These are phyloP conservation scores for Muntiacus reevesi DNA, from an alignment of 2,113 vertebrate species.

Conservation along the genomic window DNA sequence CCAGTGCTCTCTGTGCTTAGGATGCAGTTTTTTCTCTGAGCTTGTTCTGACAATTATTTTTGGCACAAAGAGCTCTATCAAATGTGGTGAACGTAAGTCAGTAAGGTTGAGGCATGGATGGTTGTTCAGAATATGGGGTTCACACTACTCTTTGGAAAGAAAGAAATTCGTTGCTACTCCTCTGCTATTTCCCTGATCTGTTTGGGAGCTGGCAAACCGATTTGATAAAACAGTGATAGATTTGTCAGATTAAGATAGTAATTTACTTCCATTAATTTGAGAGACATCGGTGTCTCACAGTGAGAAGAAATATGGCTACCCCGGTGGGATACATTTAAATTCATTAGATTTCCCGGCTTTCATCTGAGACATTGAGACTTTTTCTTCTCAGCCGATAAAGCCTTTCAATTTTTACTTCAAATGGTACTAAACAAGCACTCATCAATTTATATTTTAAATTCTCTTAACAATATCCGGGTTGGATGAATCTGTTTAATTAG, in stretches of 20 bases:
- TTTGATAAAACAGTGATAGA: conserved; percentile 65
- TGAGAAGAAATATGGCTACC: conserved; percentile 72
- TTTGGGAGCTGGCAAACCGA: conserved; percentile 41
- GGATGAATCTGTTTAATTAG: conserved; percentile 79
- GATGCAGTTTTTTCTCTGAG: neutral
- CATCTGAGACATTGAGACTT: conserved; percentile 76
- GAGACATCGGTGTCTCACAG: conserved; percentile 76
- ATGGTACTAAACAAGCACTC: conserved; percentile 75
- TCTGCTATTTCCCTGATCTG: conserved; percentile 35
- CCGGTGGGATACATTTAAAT: conserved; percentile 77
- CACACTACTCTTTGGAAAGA: neutral
- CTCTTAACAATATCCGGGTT: conserved; percentile 69
- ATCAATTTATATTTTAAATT: conserved; percentile 80
- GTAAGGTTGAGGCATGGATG: neutral
- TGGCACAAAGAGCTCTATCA: neutral
- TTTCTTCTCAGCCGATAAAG: conserved; percentile 76
- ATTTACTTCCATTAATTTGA: conserved; percentile 78
- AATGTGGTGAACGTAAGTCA: neutral
- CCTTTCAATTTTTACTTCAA: conserved; percentile 79
- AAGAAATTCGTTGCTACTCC: neutral
- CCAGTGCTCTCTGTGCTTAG: neutral
- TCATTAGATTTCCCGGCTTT: conserved; percentile 79
- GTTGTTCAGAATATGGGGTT: neutral
- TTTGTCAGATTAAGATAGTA: conserved; percentile 61
- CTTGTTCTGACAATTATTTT: neutral